Evolutionary conservation across 30 jellyfish, hydroid and myxozoan species (phyloP).

Genomic region (Nemopilema nomurai): DNA sequence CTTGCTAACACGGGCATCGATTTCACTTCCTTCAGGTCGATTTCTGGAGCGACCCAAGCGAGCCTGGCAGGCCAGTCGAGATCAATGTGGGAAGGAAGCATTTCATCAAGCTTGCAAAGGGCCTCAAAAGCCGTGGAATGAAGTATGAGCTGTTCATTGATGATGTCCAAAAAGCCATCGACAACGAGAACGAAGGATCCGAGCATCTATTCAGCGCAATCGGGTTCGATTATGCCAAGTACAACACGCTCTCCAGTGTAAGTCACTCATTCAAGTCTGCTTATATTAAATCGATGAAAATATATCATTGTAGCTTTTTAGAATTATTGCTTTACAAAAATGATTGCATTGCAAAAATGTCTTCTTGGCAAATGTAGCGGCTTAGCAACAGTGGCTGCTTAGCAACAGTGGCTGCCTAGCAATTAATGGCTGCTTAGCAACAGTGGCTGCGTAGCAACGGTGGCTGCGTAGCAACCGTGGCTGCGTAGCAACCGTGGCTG

Average conservation of each 20-base stretch:
- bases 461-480: no score
- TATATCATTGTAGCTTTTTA: neutral
- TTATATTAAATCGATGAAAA: neutral
- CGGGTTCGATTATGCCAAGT: conserved; percentile 71
- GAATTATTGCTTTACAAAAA: no score
- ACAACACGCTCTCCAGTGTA: conserved; percentile 63
- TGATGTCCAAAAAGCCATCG: conserved; percentile 81
- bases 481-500: no score
- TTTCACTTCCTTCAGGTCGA: conserved; percentile 63
- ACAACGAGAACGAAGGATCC: conserved; percentile 59
- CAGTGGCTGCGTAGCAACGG: no score
- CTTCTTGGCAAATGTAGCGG: no score
- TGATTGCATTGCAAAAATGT: no score
- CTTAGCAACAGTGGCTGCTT: no score
- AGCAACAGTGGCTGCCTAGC: no score
- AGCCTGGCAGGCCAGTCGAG: conserved; percentile 70
- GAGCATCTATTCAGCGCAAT: conserved; percentile 37
- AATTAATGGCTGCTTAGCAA: no score
- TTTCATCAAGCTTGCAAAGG: conserved; percentile 39
- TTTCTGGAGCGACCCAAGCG: conserved; percentile 88
- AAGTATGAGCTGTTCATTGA: conserved; percentile 45
- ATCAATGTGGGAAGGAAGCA: conserved; percentile 56
- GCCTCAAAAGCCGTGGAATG: conserved; percentile 61
- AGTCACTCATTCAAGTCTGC: conserved; percentile 11
- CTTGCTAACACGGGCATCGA: no score